Percentiles rank a stretch among this genome's conserved stretches.
These are phyloP conservation scores for Diachasmimorpha longicaudata DNA, from an alignment of 1,140 invertebrate species.

Conservation along the genomic window DNA sequence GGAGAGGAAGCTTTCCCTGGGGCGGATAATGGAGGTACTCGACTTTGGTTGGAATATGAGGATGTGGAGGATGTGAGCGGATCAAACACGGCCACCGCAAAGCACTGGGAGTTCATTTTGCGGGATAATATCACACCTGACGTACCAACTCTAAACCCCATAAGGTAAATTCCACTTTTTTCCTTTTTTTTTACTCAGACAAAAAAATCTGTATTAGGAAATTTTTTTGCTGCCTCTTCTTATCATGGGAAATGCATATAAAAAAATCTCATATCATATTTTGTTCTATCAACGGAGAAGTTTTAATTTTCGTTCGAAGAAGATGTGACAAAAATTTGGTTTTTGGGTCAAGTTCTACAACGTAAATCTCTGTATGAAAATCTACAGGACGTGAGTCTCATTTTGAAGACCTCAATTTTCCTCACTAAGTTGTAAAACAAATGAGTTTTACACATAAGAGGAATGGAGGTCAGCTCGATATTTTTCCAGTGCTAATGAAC, in stretches of 20 bases:
- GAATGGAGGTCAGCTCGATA: background rate
- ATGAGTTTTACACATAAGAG: background rate
- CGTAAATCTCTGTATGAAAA: background rate
- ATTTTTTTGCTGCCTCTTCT: no score
- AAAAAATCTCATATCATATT: no score
- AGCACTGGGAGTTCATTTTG: conserved; percentile 17
- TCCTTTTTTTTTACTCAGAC: background rate
- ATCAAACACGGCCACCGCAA: conserved; percentile 28
- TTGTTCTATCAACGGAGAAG: no score
- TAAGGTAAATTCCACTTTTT: background rate
- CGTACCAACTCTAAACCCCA: background rate
- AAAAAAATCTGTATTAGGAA: no score
- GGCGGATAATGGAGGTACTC: conserved; percentile 36
- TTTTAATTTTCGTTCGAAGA: no score
- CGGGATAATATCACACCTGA: conserved; percentile 19
- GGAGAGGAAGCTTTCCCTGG: conserved; percentile 35
- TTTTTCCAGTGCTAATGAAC: conserved; percentile 4
- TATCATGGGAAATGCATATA: no score
- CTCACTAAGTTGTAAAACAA: background rate
- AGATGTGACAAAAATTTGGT: background rate
- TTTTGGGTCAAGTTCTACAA: background rate
- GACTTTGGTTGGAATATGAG: conserved; percentile 30
- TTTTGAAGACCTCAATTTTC: background rate
- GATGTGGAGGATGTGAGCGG: conserved; percentile 24
- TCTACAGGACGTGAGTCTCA: background rate